Evolutionary conservation across 2,888 invertebrate species (phyloP).

Genomic region (Eupsilia transversa): DNA sequence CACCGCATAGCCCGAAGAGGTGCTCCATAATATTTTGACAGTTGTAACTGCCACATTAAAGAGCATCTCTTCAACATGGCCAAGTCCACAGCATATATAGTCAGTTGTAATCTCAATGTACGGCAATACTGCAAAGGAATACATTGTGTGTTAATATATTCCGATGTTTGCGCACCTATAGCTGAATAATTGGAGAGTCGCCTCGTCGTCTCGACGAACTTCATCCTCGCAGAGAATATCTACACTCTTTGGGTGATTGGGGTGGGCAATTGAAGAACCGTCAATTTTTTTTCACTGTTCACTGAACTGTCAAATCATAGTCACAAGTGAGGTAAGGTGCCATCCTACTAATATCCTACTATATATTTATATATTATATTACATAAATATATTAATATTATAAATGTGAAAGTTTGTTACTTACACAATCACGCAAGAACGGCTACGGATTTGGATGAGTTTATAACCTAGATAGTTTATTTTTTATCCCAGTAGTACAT

Average conservation of each 20-base stretch:
- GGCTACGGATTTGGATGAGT: too few relatives aligned
- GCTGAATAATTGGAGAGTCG: slow-evolving; percentile 78
- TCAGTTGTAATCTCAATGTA: slow-evolving; percentile 62
- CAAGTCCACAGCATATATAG: slow-evolving; percentile 59
- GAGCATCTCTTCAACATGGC: neutral
- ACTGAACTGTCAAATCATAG: too few relatives aligned
- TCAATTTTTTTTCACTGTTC: too few relatives aligned
- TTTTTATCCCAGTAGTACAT: too few relatives aligned
- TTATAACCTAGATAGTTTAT: too few relatives aligned
- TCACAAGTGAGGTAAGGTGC: neutral
- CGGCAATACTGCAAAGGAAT: slow-evolving; percentile 75
- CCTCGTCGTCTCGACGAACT: slow-evolving; percentile 19
- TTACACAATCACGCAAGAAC: too few relatives aligned
- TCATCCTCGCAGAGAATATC: slow-evolving; percentile 21
- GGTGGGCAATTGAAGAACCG: slow-evolving; percentile 2
- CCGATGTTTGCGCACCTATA: slow-evolving; percentile 78
- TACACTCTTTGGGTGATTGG: slow-evolving; percentile 4
- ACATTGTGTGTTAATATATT: slow-evolving; percentile 85
- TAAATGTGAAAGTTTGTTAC: too few relatives aligned
- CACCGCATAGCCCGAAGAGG: neutral
- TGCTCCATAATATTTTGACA: neutral
- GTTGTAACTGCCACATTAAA: neutral
- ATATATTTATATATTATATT: too few relatives aligned
- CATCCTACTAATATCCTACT: too few relatives aligned
- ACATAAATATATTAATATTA: too few relatives aligned